These are phyloP conservation scores for Myopa testacea DNA, from an alignment of 2,888 invertebrate species.

Conservation along the genomic window DNA sequence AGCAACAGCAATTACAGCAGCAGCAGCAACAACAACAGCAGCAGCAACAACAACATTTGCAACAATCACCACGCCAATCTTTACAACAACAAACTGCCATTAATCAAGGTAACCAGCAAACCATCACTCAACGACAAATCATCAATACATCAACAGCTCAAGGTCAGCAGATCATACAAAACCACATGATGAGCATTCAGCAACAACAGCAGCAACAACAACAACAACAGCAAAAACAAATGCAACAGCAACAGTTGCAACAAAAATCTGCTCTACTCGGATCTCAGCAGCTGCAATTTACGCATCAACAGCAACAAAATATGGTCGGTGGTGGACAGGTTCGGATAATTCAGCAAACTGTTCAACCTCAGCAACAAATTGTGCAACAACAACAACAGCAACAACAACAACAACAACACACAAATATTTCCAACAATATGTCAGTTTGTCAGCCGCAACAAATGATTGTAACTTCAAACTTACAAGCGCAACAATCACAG, in stretches of 20 bases:
- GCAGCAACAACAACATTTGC: slow-evolving; percentile 53
- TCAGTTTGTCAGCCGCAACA: slow-evolving; percentile 27
- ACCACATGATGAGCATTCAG: slow-evolving; percentile 65
- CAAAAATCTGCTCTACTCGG: slow-evolving; percentile 51
- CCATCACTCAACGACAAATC: slow-evolving; percentile 65
- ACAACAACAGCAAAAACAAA: slow-evolving; percentile 59
- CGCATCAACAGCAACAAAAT: slow-evolving; percentile 49
- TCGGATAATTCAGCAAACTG: slow-evolving; percentile 52
- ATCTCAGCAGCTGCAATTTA: slow-evolving; percentile 55
- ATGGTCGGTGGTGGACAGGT: slow-evolving; percentile 52
- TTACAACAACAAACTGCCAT: slow-evolving; percentile 47
- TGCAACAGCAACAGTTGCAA: slow-evolving; percentile 48
- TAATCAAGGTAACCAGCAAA: slow-evolving; percentile 46
- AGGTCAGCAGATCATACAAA: slow-evolving; percentile 68
- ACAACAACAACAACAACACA: slow-evolving; percentile 56
- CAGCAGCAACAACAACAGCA: slow-evolving; percentile 57
- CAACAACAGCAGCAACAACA: slow-evolving; percentile 61
- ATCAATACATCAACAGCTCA: slow-evolving; percentile 67
- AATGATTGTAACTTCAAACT: slow-evolving; percentile 25
- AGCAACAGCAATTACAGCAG: slow-evolving; percentile 60
- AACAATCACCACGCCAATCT: slow-evolving; percentile 46
- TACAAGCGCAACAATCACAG: slow-evolving; percentile 53
- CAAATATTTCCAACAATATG: slow-evolving; percentile 44
- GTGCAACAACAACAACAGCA: slow-evolving; percentile 50
- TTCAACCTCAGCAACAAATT: slow-evolving; percentile 54